Evolutionary conservation across 64 coral and sea anemone genomes (phyloP).

Genomic region (Anthopleura sola): DNA sequence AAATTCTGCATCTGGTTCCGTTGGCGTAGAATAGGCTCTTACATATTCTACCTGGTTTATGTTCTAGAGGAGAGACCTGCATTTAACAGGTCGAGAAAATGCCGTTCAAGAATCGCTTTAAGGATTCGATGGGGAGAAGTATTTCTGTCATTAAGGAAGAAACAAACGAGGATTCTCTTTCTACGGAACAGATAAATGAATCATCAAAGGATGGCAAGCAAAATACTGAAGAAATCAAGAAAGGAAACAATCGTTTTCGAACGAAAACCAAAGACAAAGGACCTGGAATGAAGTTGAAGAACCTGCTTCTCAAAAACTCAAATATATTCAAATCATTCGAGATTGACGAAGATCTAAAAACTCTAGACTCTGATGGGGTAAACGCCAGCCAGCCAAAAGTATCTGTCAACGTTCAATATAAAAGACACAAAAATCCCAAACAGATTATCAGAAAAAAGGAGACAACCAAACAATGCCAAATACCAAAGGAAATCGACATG

Average conservation of each 20-base stretch:
- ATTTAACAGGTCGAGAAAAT: background rate
- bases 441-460: background rate
- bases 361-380: background rate
- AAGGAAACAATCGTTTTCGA: background rate
- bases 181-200: background rate
- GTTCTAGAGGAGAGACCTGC: background rate
- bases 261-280: background rate
- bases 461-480: background rate
- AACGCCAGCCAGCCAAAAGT: background rate
- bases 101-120: background rate
- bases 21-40: background rate
- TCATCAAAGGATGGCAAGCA: background rate
- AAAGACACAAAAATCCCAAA: background rate
- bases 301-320: background rate
- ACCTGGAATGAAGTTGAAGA: background rate
- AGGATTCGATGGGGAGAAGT: background rate
- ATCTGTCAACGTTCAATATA: background rate
- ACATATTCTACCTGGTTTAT: background rate
- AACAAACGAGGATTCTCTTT: background rate
- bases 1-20: slow-evolving; percentile 5
- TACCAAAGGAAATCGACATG: background rate
- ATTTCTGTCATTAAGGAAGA: background rate
- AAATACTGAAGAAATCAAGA: background rate
- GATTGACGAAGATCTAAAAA: background rate
- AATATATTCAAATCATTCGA: background rate